Percentiles rank a stretch among this genome's conserved stretches.
These are phyloP conservation scores for Prosopocoilus inquinatus DNA, from an alignment of 2,888 invertebrate species.

Conservation along the genomic window DNA sequence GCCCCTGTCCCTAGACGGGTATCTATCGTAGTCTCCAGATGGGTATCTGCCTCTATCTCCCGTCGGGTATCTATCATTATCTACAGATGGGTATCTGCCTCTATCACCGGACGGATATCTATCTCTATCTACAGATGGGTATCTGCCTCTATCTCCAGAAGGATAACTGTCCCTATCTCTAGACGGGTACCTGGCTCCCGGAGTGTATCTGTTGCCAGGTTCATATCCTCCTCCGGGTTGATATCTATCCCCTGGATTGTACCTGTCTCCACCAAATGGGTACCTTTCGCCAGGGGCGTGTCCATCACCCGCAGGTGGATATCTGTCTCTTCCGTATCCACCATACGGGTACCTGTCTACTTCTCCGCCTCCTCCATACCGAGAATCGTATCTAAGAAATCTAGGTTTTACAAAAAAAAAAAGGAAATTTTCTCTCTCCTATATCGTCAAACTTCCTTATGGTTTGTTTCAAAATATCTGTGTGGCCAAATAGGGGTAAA, in stretches of 20 bases:
- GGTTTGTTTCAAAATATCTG: too few relatives aligned
- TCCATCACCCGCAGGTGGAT: constrained; percentile 48
- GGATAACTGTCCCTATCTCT: constrained; percentile 33
- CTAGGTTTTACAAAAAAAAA: too few relatives aligned
- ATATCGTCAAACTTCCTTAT: too few relatives aligned
- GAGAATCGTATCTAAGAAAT: too few relatives aligned
- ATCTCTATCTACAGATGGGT: constrained; percentile 16
- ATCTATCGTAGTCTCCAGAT: constrained; percentile 17
- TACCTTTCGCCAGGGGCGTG: constrained; percentile 31
- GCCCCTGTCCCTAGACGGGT: constrained; percentile 30
- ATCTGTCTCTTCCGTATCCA: constrained; percentile 51
- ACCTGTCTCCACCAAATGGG: constrained; percentile 7
- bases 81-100: constrained; percentile 23
- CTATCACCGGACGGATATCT: constrained; percentile 23
- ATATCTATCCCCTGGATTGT: constrained; percentile 1
- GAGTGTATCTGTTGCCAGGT: constrained; percentile 19
- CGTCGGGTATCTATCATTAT: constrained; percentile 24
- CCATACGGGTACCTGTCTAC: constrained; percentile 39
- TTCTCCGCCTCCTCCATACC: constrained; percentile 11
- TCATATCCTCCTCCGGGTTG: not conserved
- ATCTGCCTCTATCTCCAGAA: constrained; percentile 21
- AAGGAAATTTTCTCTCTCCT: too few relatives aligned
- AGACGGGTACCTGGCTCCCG: constrained; percentile 22
- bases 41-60: constrained; percentile 26
- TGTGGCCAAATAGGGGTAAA: too few relatives aligned